Conservation (phyloP, 1,140 invertebrate genomes). For the Leptinotarsa texana region DNA sequence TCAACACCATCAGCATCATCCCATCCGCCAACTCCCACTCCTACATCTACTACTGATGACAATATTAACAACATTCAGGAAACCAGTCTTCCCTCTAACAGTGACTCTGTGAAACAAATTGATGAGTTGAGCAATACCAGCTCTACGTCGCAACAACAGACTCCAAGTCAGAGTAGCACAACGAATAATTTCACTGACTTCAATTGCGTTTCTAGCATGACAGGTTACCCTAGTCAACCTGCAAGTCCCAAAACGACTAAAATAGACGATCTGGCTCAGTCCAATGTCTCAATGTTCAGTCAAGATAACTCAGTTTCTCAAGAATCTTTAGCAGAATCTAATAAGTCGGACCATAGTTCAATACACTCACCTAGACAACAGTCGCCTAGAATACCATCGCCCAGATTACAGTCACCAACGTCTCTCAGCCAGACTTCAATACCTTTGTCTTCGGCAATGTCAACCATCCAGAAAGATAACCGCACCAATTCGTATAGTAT, state of each 20-base stretch:
- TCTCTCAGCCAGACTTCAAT: slow-evolving; percentile 32
- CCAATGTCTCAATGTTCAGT: slow-evolving; percentile 47
- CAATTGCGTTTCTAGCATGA: slow-evolving; percentile 50
- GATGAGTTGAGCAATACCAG: slow-evolving; percentile 46
- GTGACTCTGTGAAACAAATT: slow-evolving; percentile 45
- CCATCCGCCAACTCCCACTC: slow-evolving; percentile 55
- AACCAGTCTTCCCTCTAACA: slow-evolving; percentile 50
- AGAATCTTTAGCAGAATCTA: slow-evolving; percentile 45
- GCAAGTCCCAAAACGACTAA: slow-evolving; percentile 54
- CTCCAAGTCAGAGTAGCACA: slow-evolving; percentile 44
- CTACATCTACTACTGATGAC: slow-evolving; percentile 55
- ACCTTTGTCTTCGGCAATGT: slow-evolving; percentile 18
- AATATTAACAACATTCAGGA: slow-evolving; percentile 51
- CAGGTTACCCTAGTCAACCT: slow-evolving; percentile 52
- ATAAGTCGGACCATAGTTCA: slow-evolving; percentile 38
- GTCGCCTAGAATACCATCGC: slow-evolving; percentile 26
- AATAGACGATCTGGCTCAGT: slow-evolving; percentile 52
- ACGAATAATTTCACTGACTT: slow-evolving; percentile 51
- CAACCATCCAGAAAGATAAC: slow-evolving; percentile 25
- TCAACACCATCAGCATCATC: slow-evolving; percentile 50
- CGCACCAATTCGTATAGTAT: slow-evolving; percentile 7
- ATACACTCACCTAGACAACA: slow-evolving; percentile 33
- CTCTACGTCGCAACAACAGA: slow-evolving; percentile 44
- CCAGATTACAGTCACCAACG: slow-evolving; percentile 32
- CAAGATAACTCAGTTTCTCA: slow-evolving; percentile 50